These are phyloP conservation scores for Circaetus gallicus DNA, from an alignment of 2,113 vertebrate species.

Conservation along the genomic window DNA sequence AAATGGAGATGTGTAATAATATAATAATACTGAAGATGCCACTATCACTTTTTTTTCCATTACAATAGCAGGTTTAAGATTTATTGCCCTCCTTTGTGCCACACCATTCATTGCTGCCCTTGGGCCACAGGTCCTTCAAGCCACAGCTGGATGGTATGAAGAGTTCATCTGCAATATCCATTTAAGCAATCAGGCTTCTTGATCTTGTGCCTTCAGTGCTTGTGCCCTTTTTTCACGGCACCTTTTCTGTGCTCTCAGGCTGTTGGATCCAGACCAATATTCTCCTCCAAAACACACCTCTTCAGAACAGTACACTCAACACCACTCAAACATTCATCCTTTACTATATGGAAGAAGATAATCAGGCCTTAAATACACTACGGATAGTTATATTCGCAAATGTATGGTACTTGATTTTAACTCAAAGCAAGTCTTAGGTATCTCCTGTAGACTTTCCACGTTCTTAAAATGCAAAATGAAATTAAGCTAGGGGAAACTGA, in stretches of 20 bases:
- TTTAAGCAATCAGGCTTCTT: not conserved
- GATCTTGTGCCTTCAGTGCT: not conserved
- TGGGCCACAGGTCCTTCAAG: not conserved
- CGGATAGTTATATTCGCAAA: not conserved
- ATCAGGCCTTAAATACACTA: not conserved
- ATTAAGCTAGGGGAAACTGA: not conserved
- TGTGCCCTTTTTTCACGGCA: not conserved
- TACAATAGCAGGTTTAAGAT: not conserved
- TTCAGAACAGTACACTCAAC: not conserved
- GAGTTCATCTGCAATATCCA: not conserved
- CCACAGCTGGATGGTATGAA: not conserved
- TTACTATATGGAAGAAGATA: not conserved
- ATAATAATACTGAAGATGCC: not conserved
- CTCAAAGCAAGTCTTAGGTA: not conserved
- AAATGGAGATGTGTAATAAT: not conserved
- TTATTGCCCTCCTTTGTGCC: not conserved
- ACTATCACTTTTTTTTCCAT: not conserved
- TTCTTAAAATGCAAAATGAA: not conserved
- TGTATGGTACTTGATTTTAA: not conserved
- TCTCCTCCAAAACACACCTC: not conserved
- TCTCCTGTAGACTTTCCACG: not conserved
- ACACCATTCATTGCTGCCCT: not conserved
- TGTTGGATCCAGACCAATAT: not conserved
- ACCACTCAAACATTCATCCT: not conserved
- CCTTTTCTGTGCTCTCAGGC: not conserved